Evolutionary conservation across 2,888 invertebrate species (phyloP).

Genomic region (Tetragonula carbonaria): DNA sequence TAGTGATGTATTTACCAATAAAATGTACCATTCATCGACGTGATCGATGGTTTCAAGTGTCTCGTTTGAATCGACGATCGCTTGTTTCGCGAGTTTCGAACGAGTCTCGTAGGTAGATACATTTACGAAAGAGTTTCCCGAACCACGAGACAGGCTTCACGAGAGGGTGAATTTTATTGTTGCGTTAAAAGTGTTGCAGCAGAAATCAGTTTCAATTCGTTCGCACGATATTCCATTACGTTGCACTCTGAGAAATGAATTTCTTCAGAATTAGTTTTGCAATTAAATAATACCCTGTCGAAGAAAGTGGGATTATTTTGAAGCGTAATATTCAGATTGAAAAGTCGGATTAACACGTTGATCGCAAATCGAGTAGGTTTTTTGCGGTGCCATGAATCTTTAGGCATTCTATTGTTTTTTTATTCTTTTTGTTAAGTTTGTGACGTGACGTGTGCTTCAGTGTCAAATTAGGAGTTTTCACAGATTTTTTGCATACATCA

Average conservation of each 20-base stretch:
- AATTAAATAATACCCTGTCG: background rate
- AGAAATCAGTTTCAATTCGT: background rate
- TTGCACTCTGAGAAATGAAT: no score
- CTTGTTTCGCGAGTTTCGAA: background rate
- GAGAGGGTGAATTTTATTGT: slow-evolving; percentile 1
- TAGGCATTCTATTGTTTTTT: no score
- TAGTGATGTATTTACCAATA: background rate
- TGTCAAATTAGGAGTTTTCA: no score
- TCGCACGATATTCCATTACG: background rate
- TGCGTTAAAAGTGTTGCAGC: background rate
- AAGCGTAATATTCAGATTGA: background rate
- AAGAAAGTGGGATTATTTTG: background rate
- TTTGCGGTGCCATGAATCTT: no score
- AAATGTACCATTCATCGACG: background rate
- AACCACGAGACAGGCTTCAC: background rate
- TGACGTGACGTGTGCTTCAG: no score
- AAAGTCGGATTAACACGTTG: no score
- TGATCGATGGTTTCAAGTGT: slow-evolving; percentile 1
- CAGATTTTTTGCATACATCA: no score
- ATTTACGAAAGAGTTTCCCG: background rate
- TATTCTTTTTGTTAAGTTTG: no score
- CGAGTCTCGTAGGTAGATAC: background rate
- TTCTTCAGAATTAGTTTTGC: background rate
- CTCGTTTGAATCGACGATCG: background rate
- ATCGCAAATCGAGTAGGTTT: no score